phyloP scores from a whole-genome alignment of 2,797 vertebrate species.

The Trematomus bernacchii region DNA sequence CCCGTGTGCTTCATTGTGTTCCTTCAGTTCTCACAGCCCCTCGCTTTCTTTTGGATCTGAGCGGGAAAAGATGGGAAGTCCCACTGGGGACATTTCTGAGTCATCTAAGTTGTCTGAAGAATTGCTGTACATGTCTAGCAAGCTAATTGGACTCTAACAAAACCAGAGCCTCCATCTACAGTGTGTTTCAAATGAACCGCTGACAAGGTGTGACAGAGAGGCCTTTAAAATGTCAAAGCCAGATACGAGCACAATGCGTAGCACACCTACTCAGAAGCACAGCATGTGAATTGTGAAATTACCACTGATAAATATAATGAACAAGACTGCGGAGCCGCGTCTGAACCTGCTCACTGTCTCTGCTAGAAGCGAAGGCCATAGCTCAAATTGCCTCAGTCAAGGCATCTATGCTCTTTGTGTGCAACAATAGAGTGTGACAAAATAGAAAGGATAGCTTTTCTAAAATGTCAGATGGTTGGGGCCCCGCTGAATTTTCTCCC shows the following conservation, averaged over 20 bases:
- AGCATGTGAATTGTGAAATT: conserved; percentile 58
- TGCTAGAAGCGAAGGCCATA: conserved; percentile 58
- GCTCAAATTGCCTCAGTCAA: conserved; percentile 67
- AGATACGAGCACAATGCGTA: conserved; percentile 45
- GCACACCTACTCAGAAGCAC: conserved; percentile 52
- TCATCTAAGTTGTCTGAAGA: conserved; percentile 72
- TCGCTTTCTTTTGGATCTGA: conserved; percentile 65
- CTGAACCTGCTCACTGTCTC: conserved; percentile 42
- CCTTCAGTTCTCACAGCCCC: conserved; percentile 27
- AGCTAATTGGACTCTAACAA: conserved; percentile 75
- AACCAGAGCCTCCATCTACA: conserved; percentile 51
- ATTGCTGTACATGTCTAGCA: conserved; percentile 63
- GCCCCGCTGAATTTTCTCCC: conserved; percentile 75
- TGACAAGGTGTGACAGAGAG: conserved; percentile 64
- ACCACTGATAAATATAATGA: conserved; percentile 72
- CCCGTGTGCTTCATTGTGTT: conserved; percentile 29
- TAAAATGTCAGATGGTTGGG: conserved; percentile 82
- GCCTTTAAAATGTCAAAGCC: conserved; percentile 78
- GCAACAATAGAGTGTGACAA: conserved; percentile 76
- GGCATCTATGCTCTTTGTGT: conserved; percentile 71
- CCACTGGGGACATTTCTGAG: conserved; percentile 62
- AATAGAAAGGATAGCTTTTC: conserved; percentile 78
- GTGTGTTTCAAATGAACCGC: conserved; percentile 60
- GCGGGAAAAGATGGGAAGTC: conserved; percentile 42
- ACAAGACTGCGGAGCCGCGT: conserved; percentile 40